Evolutionary conservation across 2,888 invertebrate genomes (phyloP), one percentile per base, ranked within the genome.

Genomic region (Spodoptera picta): DNA sequence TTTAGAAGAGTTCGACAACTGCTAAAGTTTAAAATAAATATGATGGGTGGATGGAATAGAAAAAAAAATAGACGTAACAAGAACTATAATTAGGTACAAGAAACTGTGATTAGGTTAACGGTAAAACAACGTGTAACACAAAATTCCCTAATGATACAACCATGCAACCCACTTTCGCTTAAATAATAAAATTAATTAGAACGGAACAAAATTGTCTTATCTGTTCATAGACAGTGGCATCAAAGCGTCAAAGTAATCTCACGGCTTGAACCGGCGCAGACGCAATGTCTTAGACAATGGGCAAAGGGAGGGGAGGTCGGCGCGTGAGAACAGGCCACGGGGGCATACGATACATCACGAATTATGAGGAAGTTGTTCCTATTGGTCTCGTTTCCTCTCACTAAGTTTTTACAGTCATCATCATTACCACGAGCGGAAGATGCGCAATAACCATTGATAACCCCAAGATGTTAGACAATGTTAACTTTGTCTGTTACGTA

Each of bases 291-390:
- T 60, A 81, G 64, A 86, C 83, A 85, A 83, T 83, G 61, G 74
- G 43, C 58, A 61, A 31, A 56, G 56, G 61, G 65, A 60, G 68
- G 75, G 60, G 68, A 74, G 60, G 66, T 65, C 66, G 65, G 69
- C 52, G 62, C 84, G 84, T 87, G 88, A 75, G 87, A 88, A 83
- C 78, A 79, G 85, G 83, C 83, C 85, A 87, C 79, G 83, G 76
- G 85, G 87, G 81, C 87, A 86, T 70, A 70, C 70, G 73, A 65
- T 61, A 77, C 76, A 78, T 78, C 79, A 81, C 80, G 68, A 78
- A 75, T 74, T 75, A 79, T 75, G 73, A 79, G 77, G 80, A 82
- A 79, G 70, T 63, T 54, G 69, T 80, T 79, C 75, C 74, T 75
- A 74, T 81, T 68, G 69, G 65, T 75, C 68, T 73, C 50, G 41